A percentile compares a stretch with the other conserved stretches of the same genome.
These are phyloP conservation scores for Lepus townsendii DNA, from an alignment of 2,797 vertebrate genomes.

Conservation along the genomic window DNA sequence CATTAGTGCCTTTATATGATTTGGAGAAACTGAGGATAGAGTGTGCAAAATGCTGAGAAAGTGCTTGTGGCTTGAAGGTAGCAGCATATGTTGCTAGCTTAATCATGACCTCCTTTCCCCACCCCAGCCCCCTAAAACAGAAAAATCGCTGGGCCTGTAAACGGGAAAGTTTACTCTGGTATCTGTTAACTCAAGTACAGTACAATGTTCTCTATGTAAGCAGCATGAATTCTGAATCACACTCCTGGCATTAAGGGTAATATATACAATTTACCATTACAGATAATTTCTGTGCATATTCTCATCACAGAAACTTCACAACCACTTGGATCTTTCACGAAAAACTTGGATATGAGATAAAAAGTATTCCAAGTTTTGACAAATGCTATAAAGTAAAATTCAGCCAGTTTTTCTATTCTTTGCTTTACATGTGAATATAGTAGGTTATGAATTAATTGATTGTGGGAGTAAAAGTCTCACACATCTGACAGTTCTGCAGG, in stretches of 20 bases:
- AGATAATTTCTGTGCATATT: neutral
- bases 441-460: neutral
- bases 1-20: neutral
- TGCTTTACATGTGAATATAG: neutral
- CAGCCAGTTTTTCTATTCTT: neutral
- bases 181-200: constrained; percentile 11
- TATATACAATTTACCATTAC: neutral
- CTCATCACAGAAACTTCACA: constrained; percentile 23
- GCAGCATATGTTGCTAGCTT: neutral
- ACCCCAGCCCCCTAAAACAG: neutral
- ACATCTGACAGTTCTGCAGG: neutral
- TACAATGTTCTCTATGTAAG: constrained; percentile 14
- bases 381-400: constrained; percentile 27
- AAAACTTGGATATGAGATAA: constrained; percentile 18
- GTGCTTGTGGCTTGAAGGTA: neutral
- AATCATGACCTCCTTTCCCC: neutral
- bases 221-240: constrained; percentile 4
- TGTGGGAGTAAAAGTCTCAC: neutral
- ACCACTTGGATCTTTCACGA: constrained; percentile 1
- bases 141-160: neutral
- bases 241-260: neutral
- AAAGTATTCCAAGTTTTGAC: neutral
- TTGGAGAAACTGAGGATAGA: neutral
- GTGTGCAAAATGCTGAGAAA: neutral
- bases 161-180: neutral